phyloP scores from a whole-genome alignment of 30 jellyfish, hydroid and myxozoan species.

The Aurelia aurita region DNA sequence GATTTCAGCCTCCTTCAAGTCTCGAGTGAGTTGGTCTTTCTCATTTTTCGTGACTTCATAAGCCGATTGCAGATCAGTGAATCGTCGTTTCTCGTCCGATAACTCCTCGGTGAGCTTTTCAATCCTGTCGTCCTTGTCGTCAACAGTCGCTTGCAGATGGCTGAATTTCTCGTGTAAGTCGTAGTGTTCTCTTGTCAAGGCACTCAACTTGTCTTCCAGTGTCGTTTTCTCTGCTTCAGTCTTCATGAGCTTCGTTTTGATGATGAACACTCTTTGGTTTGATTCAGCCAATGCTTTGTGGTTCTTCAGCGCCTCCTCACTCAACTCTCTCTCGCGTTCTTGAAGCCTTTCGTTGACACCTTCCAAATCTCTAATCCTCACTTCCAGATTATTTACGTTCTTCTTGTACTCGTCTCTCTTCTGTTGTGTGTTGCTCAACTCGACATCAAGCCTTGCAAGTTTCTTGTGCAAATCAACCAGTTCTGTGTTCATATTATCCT shows the following conservation, averaged over 20 bases:
- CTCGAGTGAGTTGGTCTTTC: constrained; percentile 66
- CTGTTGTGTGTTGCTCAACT: constrained; percentile 78
- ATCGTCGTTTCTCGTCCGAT: constrained; percentile 70
- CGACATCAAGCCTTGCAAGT: constrained; percentile 91
- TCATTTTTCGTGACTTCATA: constrained; percentile 64
- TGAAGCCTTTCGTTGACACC: constrained; percentile 77
- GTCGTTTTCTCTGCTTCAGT: constrained; percentile 82
- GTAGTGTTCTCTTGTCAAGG: constrained; percentile 67
- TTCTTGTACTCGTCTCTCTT: constrained; percentile 94
- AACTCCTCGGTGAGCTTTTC: constrained; percentile 77
- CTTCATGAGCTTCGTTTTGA: constrained; percentile 82
- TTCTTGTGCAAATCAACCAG: constrained; percentile 80
- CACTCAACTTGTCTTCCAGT: constrained; percentile 69
- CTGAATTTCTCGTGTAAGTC: constrained; percentile 89
- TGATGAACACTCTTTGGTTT: constrained; percentile 69
- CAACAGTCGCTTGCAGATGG: constrained; percentile 84
- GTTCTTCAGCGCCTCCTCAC: constrained; percentile 78
- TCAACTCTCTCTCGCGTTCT: constrained; percentile 93
- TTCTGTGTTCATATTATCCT: constrained; percentile 77
- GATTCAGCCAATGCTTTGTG: constrained; percentile 79
- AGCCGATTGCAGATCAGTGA: constrained; percentile 85
- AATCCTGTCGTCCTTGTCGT: constrained; percentile 84
- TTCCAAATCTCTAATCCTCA: constrained; percentile 85
- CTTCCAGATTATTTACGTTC: constrained; percentile 59
- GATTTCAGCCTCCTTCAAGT: constrained; percentile 56